These are phyloP conservation scores for Heliconius sara DNA, from an alignment of 2,888 invertebrate genomes.

Conservation along the genomic window DNA sequence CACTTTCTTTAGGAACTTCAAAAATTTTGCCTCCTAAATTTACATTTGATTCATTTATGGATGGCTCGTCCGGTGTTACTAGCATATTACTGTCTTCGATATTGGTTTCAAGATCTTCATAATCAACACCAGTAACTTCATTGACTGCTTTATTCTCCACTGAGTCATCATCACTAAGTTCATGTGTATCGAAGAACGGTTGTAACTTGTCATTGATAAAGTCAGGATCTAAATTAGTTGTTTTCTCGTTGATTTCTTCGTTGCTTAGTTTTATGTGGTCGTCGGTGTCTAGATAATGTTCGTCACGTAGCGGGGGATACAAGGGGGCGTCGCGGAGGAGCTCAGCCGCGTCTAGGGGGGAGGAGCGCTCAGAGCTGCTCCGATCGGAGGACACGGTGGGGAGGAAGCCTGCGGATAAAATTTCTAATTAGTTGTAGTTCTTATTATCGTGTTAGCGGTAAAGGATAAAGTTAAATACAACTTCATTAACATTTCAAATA, in stretches of 20 bases:
- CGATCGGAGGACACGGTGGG: slow-evolving; percentile 56
- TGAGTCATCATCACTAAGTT: slow-evolving; percentile 42
- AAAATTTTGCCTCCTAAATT: slow-evolving; percentile 35
- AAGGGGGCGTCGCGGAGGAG: slow-evolving; percentile 69
- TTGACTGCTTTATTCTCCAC: slow-evolving; percentile 41
- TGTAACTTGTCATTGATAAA: slow-evolving; percentile 38
- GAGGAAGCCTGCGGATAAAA: slow-evolving; percentile 62
- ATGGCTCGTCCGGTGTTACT: slow-evolving; percentile 55
- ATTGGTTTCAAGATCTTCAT: slow-evolving; percentile 59
- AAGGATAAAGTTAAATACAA: slow-evolving; percentile 27
- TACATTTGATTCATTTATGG: slow-evolving; percentile 30
- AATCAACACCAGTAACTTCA: slow-evolving; percentile 41
- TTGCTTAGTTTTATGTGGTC: slow-evolving; percentile 48
- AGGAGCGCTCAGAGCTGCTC: slow-evolving; percentile 65
- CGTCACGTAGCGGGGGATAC: slow-evolving; percentile 62
- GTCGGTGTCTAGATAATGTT: slow-evolving; percentile 42
- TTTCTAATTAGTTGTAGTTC: slow-evolving; percentile 37
- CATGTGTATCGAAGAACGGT: slow-evolving; percentile 46
- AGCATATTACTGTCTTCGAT: slow-evolving; percentile 58
- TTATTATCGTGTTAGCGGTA: slow-evolving; percentile 24
- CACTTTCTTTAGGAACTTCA: slow-evolving; percentile 32
- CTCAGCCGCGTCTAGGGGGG: slow-evolving; percentile 63
- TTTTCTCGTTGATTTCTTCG: slow-evolving; percentile 47
- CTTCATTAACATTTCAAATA: slow-evolving; percentile 26
- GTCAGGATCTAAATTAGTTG: slow-evolving; percentile 40